Percentiles rank a stretch among this genome's conserved stretches.
Evolutionary conservation across 2,113 vertebrate species (phyloP).

Genomic region (Vireo altiloquus): DNA sequence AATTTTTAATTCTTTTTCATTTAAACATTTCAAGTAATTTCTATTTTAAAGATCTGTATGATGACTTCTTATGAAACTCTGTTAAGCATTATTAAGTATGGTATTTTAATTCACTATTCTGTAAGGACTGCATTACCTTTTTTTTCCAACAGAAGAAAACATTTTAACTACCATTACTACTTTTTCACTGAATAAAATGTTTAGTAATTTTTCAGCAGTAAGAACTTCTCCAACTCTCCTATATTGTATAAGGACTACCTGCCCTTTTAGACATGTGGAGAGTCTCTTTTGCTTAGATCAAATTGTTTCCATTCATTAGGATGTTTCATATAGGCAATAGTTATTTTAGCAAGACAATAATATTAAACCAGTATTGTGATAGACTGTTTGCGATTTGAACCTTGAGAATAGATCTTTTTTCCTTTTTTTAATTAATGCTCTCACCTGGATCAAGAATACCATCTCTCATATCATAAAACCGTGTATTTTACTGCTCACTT

Average conservation of each 20-base stretch:
- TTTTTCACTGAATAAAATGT: background rate
- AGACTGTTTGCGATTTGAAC: background rate
- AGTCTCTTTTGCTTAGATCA: background rate
- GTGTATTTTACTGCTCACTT: background rate
- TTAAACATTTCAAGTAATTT: background rate
- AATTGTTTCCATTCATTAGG: background rate
- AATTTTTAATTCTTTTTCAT: background rate
- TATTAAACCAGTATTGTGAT: background rate
- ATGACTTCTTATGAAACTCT: background rate
- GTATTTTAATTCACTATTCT: background rate
- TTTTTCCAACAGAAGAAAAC: background rate
- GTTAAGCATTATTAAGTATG: background rate
- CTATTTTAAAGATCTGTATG: background rate
- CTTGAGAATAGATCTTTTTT: background rate
- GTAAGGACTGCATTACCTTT: background rate
- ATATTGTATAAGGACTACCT: background rate
- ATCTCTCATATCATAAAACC: background rate
- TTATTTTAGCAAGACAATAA: background rate
- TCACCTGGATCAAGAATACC: background rate
- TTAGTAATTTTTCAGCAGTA: background rate
- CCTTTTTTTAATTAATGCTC: background rate
- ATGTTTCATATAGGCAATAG: background rate
- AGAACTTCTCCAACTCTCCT: background rate
- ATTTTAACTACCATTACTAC: background rate
- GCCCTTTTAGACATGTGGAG: background rate